Conservation (phyloP, 2,797 vertebrate genomes). For the Picus viridis region DNA sequence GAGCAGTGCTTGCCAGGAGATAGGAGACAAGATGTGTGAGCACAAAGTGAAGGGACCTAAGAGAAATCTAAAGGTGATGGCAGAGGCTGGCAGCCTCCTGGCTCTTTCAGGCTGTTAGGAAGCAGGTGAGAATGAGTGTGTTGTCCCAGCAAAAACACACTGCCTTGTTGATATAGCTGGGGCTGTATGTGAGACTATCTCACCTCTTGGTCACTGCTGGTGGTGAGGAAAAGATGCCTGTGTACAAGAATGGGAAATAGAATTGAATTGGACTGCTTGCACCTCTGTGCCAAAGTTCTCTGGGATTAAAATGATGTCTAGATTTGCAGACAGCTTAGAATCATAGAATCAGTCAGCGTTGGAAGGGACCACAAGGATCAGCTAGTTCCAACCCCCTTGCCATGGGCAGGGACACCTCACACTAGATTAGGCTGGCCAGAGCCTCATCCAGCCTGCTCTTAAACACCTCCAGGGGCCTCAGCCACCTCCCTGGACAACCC, state of each 20-base stretch:
- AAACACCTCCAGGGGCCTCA: too few species aligned
- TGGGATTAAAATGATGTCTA: background rate
- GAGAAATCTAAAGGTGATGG: background rate
- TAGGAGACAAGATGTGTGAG: background rate
- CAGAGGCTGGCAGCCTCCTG: background rate
- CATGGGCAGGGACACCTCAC: too few species aligned
- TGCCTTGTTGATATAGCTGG: background rate
- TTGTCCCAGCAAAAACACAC: background rate
- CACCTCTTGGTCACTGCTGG: background rate
- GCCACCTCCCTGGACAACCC: too few species aligned
- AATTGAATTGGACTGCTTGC: background rate
- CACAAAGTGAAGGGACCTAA: background rate
- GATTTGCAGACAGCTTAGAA: background rate
- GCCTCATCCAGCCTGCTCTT: too few species aligned
- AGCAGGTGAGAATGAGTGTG: background rate
- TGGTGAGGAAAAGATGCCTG: background rate
- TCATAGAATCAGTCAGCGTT: too few species aligned
- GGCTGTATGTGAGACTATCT: background rate
- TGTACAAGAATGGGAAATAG: background rate
- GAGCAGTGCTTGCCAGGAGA: rapidly evolving
- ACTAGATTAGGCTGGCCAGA: too few species aligned
- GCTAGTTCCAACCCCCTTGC: too few species aligned
- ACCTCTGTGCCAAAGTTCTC: background rate
- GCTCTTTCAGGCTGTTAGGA: background rate
- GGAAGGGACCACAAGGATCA: too few species aligned